Conservation (phyloP, 1,140 invertebrate genomes). For the Reticulitermes speratus region DNA sequence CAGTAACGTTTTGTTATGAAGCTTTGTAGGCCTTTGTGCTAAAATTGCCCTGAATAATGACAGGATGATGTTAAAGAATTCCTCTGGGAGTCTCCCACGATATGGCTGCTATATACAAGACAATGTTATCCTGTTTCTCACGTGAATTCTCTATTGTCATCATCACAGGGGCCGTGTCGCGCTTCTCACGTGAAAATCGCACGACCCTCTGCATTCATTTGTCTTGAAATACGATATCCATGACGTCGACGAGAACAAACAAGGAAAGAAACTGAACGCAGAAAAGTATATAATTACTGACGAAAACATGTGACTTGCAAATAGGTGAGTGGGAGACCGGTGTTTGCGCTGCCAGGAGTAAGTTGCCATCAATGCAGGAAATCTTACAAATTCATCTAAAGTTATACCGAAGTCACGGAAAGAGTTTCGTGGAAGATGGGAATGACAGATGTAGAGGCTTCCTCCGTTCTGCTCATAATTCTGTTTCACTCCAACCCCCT, state of each 20-base stretch:
- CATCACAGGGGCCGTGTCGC: background rate
- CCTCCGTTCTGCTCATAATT: no score
- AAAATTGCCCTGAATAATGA: background rate
- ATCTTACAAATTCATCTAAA: background rate
- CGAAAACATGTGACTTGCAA: background rate
- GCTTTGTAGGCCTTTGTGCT: background rate
- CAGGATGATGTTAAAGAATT: background rate
- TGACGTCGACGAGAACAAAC: background rate
- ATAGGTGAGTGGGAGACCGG: background rate
- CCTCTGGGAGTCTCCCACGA: background rate
- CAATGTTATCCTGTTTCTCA: slow-evolving; percentile 5
- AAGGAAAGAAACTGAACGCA: background rate
- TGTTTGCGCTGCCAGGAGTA: background rate
- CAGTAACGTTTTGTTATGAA: background rate
- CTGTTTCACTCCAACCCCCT: no score
- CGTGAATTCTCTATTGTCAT: background rate
- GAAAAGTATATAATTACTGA: background rate
- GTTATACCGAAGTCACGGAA: no score
- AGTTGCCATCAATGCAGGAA: background rate
- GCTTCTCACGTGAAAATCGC: slow-evolving; percentile 14
- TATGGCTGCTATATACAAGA: background rate
- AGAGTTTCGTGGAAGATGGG: no score
- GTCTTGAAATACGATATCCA: background rate
- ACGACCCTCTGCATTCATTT: background rate
- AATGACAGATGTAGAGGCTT: no score